A percentile compares a stretch with the other conserved stretches of the same genome.
phyloP scores from a whole-genome alignment of 2,888 invertebrate species.

The Nomada fabriciana region DNA sequence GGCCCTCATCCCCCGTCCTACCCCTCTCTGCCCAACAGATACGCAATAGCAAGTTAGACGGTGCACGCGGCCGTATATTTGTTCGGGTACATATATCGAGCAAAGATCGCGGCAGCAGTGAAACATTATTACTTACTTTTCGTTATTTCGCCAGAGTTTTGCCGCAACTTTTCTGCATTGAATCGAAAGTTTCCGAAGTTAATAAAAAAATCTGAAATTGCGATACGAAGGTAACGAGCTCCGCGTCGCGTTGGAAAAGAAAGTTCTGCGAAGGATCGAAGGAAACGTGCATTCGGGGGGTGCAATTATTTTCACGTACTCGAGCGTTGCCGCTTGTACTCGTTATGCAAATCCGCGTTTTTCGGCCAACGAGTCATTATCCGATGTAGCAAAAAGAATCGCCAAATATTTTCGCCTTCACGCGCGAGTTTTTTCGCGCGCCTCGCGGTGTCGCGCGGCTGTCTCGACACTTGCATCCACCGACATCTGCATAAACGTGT shows the following conservation, averaged over 20 bases:
- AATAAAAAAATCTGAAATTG: not conserved
- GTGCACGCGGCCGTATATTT: conserved; percentile 28
- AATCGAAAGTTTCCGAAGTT: too few species aligned
- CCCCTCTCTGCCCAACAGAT: conserved; percentile 45
- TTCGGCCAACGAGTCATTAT: conserved; percentile 40
- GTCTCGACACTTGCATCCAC: too few species aligned
- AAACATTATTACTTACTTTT: not conserved
- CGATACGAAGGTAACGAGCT: not conserved
- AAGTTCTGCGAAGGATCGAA: not conserved
- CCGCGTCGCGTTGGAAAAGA: conserved; percentile 4
- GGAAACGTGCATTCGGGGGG: conserved; percentile 3
- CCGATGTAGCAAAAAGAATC: conserved; percentile 44
- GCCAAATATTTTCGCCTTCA: conserved; percentile 55
- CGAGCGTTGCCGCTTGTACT: conserved; percentile 39
- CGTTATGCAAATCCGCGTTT: conserved; percentile 51
- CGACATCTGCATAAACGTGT: conserved; percentile 61
- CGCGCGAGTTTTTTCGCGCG: conserved; percentile 58
- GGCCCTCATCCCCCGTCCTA: conserved; percentile 7
- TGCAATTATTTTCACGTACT: conserved; percentile 43
- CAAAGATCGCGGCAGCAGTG: conserved; percentile 32
- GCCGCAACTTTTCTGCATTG: fast-evolving
- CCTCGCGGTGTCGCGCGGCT: conserved; percentile 11
- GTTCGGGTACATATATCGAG: conserved; percentile 32
- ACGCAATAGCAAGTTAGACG: conserved; percentile 74
- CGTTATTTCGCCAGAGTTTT: too few species aligned